Base-by-base conservation (phyloP, 2,113 vertebrate species). In the Seriola aureovittata region DNA sequence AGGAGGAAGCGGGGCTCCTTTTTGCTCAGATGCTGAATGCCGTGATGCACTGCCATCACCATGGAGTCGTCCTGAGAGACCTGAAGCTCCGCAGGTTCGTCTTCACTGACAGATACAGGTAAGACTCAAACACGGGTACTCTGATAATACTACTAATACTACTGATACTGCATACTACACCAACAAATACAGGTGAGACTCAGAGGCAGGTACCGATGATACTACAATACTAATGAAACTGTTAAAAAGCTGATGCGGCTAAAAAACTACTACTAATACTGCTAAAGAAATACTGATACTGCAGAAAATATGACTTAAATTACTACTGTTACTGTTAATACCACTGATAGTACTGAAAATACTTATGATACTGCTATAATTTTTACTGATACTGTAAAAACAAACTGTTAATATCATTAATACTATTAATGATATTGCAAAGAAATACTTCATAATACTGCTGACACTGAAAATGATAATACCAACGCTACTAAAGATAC, bases 11-110 rank as follows among this genome's bases (percentile, higher is more conserved):
- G 0, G 85, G 86, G 0, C 25, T 1, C 0, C 96, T 97, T 48
- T 97, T 97, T 58, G 19, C 80, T 1, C 97, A 97, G 93, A 96
- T 97, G 96, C 94, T 93, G 0, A 46, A 82, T 0, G 92, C 95
- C 0, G 90, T 97, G 59, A 89, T 76, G 0, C 96, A 97, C 86
- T 97, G 97, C 14, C 97, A 97, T 75, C 80, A 69, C 10, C 94
- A 95, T 0, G 95, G 96, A 0, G 85, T 97, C 0, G 81, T 97
- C 65, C 94, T 97, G 50, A 87, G 96, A 0, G 96, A 97, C 84
- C 95, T 97, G 88, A 97, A 97, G 79, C 94, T 97, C 11, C 87
- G 95, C 8, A 95, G 95, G 59, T 97, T 97, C 8, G 95, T 97
- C 89, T 97, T 97, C 85, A 76, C 85, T 0, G 90, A 97, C 88